Evolutionary conservation across 2,888 invertebrate genomes (phyloP).

Genomic region (Sesia apiformis): DNA sequence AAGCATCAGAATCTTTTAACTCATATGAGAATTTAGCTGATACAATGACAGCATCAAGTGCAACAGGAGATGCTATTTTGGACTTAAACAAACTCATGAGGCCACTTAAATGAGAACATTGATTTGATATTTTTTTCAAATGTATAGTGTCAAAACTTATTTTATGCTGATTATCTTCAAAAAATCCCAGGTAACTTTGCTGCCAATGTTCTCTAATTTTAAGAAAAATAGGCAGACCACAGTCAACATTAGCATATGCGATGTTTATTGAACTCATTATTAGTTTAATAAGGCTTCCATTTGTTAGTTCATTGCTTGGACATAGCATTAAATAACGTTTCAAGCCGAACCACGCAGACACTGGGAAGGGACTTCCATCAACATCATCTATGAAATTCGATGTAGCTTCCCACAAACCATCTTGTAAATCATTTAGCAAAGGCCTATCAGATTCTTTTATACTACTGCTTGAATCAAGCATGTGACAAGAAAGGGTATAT

Average conservation of each 20-base stretch:
- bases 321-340: conserved; percentile 87
- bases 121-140: conserved; percentile 84
- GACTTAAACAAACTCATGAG: conserved; percentile 91
- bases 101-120: conserved; percentile 88
- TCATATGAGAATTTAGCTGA: conserved; percentile 86
- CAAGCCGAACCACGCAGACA: conserved; percentile 86
- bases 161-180: conserved; percentile 82
- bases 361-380: conserved; percentile 69
- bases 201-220: conserved; percentile 89
- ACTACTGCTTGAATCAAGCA: conserved; percentile 30
- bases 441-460: conserved; percentile 53
- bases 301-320: conserved; percentile 76
- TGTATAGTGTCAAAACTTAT: conserved; percentile 94
- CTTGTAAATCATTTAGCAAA: conserved; percentile 61
- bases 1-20: conserved; percentile 75
- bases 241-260: conserved; percentile 86
- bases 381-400: conserved; percentile 50
- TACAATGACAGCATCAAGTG: conserved; percentile 79
- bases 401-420: conserved; percentile 56
- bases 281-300: conserved; percentile 84
- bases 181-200: conserved; percentile 86
- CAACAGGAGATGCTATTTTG: conserved; percentile 81
- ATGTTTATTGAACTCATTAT: conserved; percentile 87
- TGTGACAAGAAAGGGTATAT: conserved; percentile 44
- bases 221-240: conserved; percentile 89